A percentile compares a stretch with the other conserved stretches of the same genome.
Evolutionary conservation across 2,797 vertebrate species (phyloP).

Genomic region (Malacoraja senta): DNA sequence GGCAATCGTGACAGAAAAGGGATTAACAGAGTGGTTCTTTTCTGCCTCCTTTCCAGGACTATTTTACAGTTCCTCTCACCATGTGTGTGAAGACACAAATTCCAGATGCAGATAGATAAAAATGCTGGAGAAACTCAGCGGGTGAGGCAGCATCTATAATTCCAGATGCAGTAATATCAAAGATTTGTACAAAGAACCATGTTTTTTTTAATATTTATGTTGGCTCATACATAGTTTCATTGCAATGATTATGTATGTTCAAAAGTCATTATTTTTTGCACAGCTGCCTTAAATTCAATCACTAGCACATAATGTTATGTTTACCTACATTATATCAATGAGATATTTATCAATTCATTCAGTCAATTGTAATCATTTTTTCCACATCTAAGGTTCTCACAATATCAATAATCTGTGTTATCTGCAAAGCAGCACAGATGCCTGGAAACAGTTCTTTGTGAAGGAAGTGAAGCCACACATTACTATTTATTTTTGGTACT

Average conservation of each 20-base stretch:
- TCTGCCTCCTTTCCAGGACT: not conserved
- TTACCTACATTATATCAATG: not conserved
- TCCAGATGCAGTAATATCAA: not conserved
- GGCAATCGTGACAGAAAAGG: not conserved
- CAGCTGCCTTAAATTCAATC: not conserved
- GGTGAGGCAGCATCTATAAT: not conserved
- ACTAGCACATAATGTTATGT: not conserved
- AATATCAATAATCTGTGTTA: not conserved
- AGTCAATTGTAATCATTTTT: not conserved
- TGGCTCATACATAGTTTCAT: not conserved
- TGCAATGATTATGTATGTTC: not conserved
- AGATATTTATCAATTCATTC: not conserved
- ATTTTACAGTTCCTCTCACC: not conserved
- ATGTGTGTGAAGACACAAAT: not conserved
- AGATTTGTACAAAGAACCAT: not conserved
- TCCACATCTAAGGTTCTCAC: not conserved
- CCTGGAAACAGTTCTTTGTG: not conserved
- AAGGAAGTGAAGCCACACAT: not conserved
- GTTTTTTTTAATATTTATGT: not conserved
- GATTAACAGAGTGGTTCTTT: not conserved
- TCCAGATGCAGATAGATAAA: not conserved
- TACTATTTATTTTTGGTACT: not conserved
- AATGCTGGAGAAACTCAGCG: too few species aligned
- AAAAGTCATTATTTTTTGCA: not conserved
- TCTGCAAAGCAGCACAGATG: not conserved